A percentile compares a stretch with the other conserved stretches of the same genome.
Evolutionary conservation across 2,888 invertebrate species (phyloP).

Genomic region (Clistopyga incitator): DNA sequence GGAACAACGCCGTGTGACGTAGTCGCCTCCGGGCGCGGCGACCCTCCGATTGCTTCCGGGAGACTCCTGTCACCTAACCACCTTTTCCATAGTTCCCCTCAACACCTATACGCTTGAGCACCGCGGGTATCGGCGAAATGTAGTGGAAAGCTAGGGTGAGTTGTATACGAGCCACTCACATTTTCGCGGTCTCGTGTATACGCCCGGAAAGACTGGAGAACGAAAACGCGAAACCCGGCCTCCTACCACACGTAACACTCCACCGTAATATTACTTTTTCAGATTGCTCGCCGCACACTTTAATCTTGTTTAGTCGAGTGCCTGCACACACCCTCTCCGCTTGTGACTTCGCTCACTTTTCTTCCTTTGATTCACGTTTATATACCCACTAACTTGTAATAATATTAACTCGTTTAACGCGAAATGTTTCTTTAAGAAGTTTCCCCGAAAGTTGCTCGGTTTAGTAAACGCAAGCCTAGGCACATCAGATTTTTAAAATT

Average conservation of each 20-base stretch:
- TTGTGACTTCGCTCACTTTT: conserved; percentile 16
- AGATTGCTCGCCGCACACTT: conserved; percentile 27
- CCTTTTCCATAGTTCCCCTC: not conserved
- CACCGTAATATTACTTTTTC: conserved; percentile 35
- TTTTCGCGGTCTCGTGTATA: conserved; percentile 7
- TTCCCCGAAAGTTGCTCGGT: not conserved
- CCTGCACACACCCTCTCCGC: conserved; percentile 12
- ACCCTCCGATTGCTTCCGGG: conserved; percentile 39
- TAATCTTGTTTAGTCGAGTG: conserved; percentile 42
- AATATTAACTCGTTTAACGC: conserved; percentile 7
- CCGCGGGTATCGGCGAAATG: conserved; percentile 5
- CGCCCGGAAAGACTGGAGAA: not conserved
- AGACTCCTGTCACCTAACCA: conserved; percentile 4
- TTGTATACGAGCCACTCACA: conserved; percentile 12
- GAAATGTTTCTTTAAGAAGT: not conserved
- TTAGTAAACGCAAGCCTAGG: not conserved
- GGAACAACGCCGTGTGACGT: conserved; percentile 9
- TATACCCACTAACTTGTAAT: conserved; percentile 9
- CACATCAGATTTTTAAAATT: not conserved
- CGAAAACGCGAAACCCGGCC: conserved; percentile 18
- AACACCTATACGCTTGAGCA: not conserved
- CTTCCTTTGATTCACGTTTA: conserved; percentile 12
- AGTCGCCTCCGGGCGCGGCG: not conserved
- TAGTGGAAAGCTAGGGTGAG: conserved; percentile 26
- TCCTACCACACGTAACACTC: not conserved